phyloP scores from a whole-genome alignment of 2,888 invertebrate species.

The Leucophenga montana region DNA sequence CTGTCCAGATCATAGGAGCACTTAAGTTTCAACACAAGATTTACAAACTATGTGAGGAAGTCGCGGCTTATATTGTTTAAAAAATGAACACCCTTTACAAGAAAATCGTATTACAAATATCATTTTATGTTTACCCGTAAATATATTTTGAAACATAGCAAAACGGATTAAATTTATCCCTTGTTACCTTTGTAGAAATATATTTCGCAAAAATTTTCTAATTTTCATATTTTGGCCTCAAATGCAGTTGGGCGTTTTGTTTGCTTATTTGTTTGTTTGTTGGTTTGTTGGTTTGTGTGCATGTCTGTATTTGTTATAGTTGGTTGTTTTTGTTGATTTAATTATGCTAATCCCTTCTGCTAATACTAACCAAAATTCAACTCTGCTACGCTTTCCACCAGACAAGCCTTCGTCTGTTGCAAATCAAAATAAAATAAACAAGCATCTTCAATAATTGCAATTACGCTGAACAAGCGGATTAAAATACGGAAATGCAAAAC shows the following conservation, averaged over 20 bases:
- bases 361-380: conserved; percentile 15
- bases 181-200: background rate
- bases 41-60: too few species aligned
- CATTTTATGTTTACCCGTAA: background rate
- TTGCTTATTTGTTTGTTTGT: conserved; percentile 26
- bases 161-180: too few species aligned
- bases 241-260: background rate
- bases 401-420: background rate
- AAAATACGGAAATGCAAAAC: background rate
- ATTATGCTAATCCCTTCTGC: conserved; percentile 28
- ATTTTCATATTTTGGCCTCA: background rate
- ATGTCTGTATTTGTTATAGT: conserved; percentile 41
- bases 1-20: too few species aligned
- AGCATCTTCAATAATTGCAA: conserved; percentile 26
- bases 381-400: background rate
- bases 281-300: conserved; percentile 45
- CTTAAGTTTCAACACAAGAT: too few species aligned
- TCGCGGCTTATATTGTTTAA: too few species aligned
- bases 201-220: background rate
- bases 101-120: background rate
- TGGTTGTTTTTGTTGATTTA: conserved; percentile 22
- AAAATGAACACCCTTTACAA: too few species aligned
- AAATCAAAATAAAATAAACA: conserved; percentile 26
- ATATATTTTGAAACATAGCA: too few species aligned
- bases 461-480: conserved; percentile 26